phyloP scores from a whole-genome alignment of 1,140 invertebrate genomes.

The Caerostris extrusa region DNA sequence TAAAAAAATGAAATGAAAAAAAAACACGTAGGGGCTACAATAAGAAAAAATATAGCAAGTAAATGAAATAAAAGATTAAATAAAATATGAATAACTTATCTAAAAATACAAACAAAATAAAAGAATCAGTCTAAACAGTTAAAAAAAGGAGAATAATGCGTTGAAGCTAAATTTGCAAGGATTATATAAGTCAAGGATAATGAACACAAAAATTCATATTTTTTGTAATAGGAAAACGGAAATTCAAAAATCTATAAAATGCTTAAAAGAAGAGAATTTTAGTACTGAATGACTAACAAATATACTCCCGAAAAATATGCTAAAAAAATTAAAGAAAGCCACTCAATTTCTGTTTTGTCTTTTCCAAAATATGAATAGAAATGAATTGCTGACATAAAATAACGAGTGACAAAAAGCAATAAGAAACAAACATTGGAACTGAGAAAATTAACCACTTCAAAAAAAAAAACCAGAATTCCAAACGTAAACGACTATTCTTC shows the following conservation, averaged over 20 bases:
- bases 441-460: background rate
- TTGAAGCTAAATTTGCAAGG: too few species aligned
- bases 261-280: background rate
- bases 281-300: background rate
- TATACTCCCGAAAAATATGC: background rate
- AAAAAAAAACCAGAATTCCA: background rate
- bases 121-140: too few species aligned
- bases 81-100: too few species aligned
- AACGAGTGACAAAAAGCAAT: background rate
- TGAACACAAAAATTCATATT: background rate
- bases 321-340: background rate
- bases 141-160: too few species aligned
- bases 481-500: background rate
- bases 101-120: too few species aligned
- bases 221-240: background rate
- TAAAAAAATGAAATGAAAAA: too few species aligned
- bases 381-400: background rate
- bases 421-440: background rate
- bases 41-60: too few species aligned
- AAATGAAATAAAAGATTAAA: too few species aligned
- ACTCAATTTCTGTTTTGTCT: background rate
- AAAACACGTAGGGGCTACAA: too few species aligned
- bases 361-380: background rate
- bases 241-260: background rate
- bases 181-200: too few species aligned